Evolutionary conservation across 2,113 vertebrate genomes (phyloP).

Genomic region (Gadus macrocephalus): DNA sequence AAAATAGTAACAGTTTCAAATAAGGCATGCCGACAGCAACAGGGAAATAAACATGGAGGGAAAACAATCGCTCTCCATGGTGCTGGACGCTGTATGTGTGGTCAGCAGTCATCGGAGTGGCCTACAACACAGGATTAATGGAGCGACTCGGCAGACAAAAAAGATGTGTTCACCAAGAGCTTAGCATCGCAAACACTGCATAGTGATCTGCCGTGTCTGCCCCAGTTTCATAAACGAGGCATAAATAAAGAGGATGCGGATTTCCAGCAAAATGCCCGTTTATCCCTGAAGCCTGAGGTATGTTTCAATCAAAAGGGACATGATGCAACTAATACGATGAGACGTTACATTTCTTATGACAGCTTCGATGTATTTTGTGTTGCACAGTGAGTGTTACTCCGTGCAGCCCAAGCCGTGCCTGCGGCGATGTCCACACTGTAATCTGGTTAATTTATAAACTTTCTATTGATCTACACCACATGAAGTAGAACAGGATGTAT

Average conservation of each 20-base stretch:
- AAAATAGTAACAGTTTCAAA: too few relatives aligned
- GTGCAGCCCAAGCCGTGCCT: slow-evolving; percentile 9
- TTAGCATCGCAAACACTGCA: background rate
- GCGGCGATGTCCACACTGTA: background rate
- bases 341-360: too few relatives aligned
- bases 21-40: too few relatives aligned
- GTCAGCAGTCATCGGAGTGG: slow-evolving; percentile 19
- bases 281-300: too few relatives aligned
- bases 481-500: too few relatives aligned
- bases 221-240: background rate
- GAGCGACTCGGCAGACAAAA: slow-evolving; percentile 36
- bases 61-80: slow-evolving; percentile 65
- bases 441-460: background rate
- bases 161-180: slow-evolving; percentile 19
- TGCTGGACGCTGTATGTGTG: slow-evolving; percentile 55
- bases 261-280: too few relatives aligned
- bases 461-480: too few relatives aligned
- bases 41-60: too few relatives aligned
- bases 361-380: too few relatives aligned
- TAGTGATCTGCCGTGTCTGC: background rate
- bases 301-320: too few relatives aligned
- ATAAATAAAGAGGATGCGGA: too few relatives aligned
- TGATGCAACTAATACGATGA: too few relatives aligned
- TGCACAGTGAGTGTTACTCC: background rate
- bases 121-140: slow-evolving; percentile 47